These are phyloP conservation scores for Nipponacmea schrenckii DNA, from an alignment of 2,888 invertebrate genomes.

Conservation along the genomic window DNA sequence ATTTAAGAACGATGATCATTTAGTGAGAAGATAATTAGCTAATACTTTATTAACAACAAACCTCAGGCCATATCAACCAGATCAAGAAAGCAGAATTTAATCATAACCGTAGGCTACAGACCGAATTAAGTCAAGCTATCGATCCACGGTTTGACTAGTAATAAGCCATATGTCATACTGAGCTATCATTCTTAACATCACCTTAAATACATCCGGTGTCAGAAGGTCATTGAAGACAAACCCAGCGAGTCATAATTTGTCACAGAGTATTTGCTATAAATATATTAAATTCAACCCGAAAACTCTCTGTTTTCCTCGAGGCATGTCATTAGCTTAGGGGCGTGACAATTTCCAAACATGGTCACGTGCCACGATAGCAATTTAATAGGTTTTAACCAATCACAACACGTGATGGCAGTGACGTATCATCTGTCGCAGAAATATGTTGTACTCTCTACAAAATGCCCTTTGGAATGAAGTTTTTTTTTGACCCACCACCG, in stretches of 20 bases:
- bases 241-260: conserved; percentile 9
- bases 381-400: conserved; percentile 7
- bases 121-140: no score
- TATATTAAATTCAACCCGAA: conserved; percentile 10
- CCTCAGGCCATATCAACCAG: no score
- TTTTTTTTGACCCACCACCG: background rate
- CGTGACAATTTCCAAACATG: background rate
- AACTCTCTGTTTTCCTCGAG: background rate
- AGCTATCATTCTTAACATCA: background rate
- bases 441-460: background rate
- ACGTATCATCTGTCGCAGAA: background rate
- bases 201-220: conserved; percentile 1
- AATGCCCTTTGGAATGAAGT: background rate
- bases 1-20: no score
- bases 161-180: conserved; percentile 14
- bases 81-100: no score
- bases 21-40: no score
- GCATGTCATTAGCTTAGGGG: background rate
- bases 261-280: conserved; percentile 10
- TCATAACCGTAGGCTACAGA: no score
- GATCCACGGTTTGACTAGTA: no score
- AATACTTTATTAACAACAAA: no score
- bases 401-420: background rate
- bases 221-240: background rate
- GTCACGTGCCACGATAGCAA: background rate